Conservation (phyloP, 2,797 vertebrate genomes). For the Rhinella marina region DNA sequence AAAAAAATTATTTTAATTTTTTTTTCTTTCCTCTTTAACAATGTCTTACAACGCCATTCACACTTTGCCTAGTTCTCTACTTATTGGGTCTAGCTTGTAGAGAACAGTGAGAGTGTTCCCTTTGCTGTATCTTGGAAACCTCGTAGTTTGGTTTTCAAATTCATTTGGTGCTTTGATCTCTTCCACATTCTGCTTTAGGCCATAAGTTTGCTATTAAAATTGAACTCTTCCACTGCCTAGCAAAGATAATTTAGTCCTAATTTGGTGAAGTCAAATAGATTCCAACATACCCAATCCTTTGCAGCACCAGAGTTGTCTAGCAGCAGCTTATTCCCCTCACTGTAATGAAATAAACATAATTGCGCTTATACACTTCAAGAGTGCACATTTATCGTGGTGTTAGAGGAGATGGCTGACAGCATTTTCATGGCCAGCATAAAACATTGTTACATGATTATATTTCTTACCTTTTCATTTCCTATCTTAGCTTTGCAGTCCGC, state of each 20-base stretch:
- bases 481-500: background rate
- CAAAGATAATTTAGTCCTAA: background rate
- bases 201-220: background rate
- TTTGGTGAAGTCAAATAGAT: no score
- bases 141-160: slow-evolving; percentile 1
- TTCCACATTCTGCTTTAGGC: slow-evolving; percentile 2
- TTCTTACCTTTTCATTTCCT: background rate
- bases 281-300: background rate
- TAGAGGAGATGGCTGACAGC: background rate
- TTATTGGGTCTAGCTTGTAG: background rate
- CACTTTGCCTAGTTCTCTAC: background rate
- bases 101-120: background rate
- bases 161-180: background rate
- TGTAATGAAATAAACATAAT: background rate
- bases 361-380: background rate
- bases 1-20: background rate
- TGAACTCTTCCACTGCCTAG: background rate
- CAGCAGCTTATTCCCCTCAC: background rate
- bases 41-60: background rate
- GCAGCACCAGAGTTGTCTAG: background rate
- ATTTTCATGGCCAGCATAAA: background rate
- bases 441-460: background rate
- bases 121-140: slow-evolving; percentile 6
- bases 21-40: background rate
- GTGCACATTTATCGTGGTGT: background rate